Base-by-base conservation (phyloP, 2,888 invertebrate species). In the Rugalucina vietnamica region DNA sequence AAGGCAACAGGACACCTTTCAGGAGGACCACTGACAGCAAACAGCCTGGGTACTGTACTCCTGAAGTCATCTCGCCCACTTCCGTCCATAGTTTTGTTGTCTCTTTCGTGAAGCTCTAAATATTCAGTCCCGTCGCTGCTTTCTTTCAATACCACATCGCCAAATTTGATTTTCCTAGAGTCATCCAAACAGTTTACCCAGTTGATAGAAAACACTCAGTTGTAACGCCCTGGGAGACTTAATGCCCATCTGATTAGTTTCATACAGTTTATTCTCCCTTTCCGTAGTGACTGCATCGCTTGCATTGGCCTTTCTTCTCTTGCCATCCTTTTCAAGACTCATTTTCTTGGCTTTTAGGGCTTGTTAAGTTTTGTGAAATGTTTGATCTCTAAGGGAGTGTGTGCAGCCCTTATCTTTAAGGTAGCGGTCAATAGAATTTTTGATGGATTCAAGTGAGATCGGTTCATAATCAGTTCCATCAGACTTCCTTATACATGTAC, bases 81-180 rank as follows among this genome's bases (percentile, higher is more conserved):
- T 39, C 71, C 39, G 14, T 71, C 24, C 71, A n/a, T 71, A 39
- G 37, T 71, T 39, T 71, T 71, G n/a, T 24, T 39, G 4, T 71
- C 24, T 14, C 43, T 37, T 71, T 37, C 39, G 4, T 36, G 39
- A 71, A 39, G 39, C 39, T 71, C 14, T 14, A 71, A 24, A 21
- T 39, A 71, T 29, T 71, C 43, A 0, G 10, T 1, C 1, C n/a
- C 24, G 24, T 18, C n/a, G 39, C 10, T 27, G 5, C 8, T 24
- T 39, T 8, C 3, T 39, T 71, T 71, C 0, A 0, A 24, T 1
- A 24, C 36, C 14, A 71, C 14, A 27, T 71, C 71, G 2, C 71
- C 71, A 71, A 37, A 71, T 0, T 37, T 37, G 5, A 37, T 21
- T 37, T 71, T 12, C 4, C 39, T 24, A 18, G 1, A 24, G 14